phyloP scores from a whole-genome alignment of 2,113 vertebrate genomes.

The Xenus cinereus region DNA sequence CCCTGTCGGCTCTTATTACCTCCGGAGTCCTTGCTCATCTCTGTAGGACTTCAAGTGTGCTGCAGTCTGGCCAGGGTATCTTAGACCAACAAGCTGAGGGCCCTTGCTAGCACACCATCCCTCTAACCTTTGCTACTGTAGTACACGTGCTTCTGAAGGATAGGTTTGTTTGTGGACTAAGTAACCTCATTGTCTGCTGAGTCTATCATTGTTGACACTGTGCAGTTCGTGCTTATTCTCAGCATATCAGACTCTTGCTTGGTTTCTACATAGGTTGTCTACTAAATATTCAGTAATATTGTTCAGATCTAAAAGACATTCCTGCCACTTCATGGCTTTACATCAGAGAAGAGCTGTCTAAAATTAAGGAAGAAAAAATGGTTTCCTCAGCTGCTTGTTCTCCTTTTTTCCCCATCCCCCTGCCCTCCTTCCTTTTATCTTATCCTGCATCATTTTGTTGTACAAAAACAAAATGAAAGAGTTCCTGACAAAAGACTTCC shows the following conservation, averaged over 20 bases:
- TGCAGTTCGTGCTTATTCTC: neutral
- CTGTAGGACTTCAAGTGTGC: neutral
- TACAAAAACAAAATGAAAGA: neutral
- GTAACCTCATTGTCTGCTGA: neutral
- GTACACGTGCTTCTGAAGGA: neutral
- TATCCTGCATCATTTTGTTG: neutral
- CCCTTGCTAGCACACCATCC: neutral
- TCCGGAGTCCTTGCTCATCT: neutral
- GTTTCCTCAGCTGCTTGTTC: neutral
- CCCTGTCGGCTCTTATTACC: neutral
- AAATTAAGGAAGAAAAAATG: neutral
- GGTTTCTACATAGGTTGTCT: neutral
- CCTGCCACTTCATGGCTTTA: neutral
- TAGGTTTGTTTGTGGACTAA: neutral
- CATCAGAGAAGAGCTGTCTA: neutral
- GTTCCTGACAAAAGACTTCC: neutral
- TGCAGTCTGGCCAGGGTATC: neutral
- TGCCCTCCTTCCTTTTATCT: neutral
- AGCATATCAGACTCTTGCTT: neutral
- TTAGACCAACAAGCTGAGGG: neutral
- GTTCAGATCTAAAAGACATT: neutral
- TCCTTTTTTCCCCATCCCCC: neutral
- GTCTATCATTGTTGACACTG: neutral
- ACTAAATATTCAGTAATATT: neutral
- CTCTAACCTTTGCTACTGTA: neutral